phyloP scores from a whole-genome alignment of 2,797 vertebrate species.

The Gallinago nigripennis region DNA sequence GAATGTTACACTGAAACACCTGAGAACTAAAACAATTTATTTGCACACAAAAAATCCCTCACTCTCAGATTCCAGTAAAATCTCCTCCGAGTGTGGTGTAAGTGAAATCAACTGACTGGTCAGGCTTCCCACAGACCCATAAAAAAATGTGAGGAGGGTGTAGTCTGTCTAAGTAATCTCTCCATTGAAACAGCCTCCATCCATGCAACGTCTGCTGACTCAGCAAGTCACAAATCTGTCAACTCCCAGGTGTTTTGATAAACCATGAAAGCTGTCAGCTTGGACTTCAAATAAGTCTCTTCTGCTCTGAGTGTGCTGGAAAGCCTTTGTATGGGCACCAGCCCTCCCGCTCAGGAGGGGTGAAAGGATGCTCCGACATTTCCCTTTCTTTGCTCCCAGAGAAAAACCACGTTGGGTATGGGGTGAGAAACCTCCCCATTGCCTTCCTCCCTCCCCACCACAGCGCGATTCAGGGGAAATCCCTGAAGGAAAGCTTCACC shows the following conservation, averaged over 20 bases:
- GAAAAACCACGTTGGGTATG: accelerated
- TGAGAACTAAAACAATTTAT: neutral
- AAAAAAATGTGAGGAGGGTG: neutral
- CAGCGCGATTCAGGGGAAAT: neutral
- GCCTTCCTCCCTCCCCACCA: neutral
- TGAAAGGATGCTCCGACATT: neutral
- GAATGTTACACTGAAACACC: neutral
- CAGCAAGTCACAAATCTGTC: neutral
- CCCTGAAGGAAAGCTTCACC: neutral
- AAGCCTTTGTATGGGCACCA: neutral
- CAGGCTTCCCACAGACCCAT: neutral
- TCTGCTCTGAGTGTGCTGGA: neutral
- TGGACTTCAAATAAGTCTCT: neutral
- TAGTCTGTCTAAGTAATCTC: neutral
- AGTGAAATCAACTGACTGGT: neutral
- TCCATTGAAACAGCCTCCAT: neutral
- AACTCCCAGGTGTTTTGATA: neutral
- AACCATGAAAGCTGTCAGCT: neutral
- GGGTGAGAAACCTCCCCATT: neutral
- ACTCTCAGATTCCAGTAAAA: neutral
- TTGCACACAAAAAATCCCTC: neutral
- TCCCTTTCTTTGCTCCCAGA: neutral
- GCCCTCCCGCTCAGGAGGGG: neutral
- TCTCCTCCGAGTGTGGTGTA: neutral
- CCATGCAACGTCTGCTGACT: neutral